These are phyloP conservation scores for Spilogale gracilis DNA, from an alignment of 2,113 vertebrate genomes.

Conservation along the genomic window DNA sequence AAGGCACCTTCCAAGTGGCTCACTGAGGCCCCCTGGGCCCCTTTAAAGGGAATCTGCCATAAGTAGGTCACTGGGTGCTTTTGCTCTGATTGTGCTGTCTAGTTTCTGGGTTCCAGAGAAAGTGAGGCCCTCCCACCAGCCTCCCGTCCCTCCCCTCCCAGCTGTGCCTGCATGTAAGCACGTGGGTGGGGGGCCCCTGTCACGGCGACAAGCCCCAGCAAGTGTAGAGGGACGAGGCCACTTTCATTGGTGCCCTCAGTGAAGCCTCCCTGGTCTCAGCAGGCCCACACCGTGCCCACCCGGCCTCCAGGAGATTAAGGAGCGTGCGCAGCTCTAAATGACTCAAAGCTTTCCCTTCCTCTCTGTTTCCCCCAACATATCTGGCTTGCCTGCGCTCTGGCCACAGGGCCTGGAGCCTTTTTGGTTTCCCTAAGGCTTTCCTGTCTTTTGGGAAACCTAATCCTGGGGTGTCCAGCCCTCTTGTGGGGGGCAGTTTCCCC, in stretches of 20 bases:
- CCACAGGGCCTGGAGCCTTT: neutral
- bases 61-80: neutral
- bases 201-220: neutral
- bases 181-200: neutral
- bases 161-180: neutral
- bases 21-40: neutral
- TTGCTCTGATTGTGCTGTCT: neutral
- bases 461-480: neutral
- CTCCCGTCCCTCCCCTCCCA: neutral
- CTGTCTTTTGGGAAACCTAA: neutral
- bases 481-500: neutral
- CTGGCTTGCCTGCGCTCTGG: neutral
- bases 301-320: slow-evolving; percentile 62
- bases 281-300: slow-evolving; percentile 22
- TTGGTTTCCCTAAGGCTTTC: neutral
- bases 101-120: neutral
- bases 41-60: neutral
- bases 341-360: neutral
- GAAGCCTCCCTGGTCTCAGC: slow-evolving; percentile 43
- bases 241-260: slow-evolving; percentile 46
- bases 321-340: neutral
- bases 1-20: neutral
- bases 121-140: fast-evolving
- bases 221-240: neutral
- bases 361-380: neutral